Evolutionary conservation across 2,888 invertebrate genomes (phyloP).

Genomic region (Gastracanthus pulcherrimus): DNA sequence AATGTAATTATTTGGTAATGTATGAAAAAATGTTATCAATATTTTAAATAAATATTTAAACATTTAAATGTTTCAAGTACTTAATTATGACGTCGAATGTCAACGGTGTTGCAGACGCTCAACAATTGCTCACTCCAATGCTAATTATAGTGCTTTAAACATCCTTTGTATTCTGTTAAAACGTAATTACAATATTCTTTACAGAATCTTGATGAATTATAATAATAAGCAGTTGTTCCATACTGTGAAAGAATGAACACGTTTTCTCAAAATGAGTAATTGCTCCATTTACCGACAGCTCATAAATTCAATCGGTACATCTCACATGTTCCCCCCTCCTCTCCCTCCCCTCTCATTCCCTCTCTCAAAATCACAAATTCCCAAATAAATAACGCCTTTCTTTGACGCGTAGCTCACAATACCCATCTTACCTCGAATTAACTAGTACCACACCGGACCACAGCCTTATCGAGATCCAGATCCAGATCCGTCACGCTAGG

Average conservation of each 20-base stretch:
- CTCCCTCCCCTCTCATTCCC: not conserved
- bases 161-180: not conserved
- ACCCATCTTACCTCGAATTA: not conserved
- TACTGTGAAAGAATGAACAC: not conserved
- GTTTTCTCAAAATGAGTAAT: not conserved
- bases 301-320: not conserved
- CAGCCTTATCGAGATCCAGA: not conserved
- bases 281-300: not conserved
- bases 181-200: not conserved
- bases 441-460: not conserved
- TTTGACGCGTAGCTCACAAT: not conserved
- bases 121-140: not conserved
- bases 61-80: no score
- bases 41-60: no score
- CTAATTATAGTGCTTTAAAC: not conserved
- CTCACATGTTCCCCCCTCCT: no score
- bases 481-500: constrained; percentile 21
- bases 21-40: no score
- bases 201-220: not conserved
- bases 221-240: not conserved
- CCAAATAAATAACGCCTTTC: not conserved
- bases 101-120: not conserved
- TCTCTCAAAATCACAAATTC: not conserved
- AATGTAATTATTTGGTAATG: no score
- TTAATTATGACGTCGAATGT: not conserved